Base-by-base conservation (phyloP, 2,797 vertebrate genomes). In the Sebastes glaucus region DNA sequence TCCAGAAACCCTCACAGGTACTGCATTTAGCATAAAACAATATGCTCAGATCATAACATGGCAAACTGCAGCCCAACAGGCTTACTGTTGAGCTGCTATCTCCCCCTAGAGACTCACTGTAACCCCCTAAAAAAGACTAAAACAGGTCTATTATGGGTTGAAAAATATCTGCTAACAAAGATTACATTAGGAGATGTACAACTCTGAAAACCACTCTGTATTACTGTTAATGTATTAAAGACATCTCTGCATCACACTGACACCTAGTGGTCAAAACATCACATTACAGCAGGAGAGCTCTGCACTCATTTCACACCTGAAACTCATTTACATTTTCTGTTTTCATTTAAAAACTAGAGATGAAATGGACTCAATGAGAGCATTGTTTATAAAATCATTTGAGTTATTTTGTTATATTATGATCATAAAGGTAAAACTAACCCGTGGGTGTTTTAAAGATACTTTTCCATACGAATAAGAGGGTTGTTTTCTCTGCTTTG, bases 251-350 rank as follows among this genome's bases (percentile, higher is more conserved):
- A 16, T 23, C 23, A 76, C 53, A 13, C 52, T 87, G 85, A 63
- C 90, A 80, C 0, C 92, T 87, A 20, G 81, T 86, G 89, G 62
- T 4, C 18, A 46, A 13, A 56, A 5, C 7, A 0, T 2, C n/a
- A 0, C 32, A 78, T 55, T 67, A 59, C 88, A 80, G 22, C 35
- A 35, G 4, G 1, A 57, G 18, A 18, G 33, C 27, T 2, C 1
- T 16, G 9, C 22, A 28, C 11, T 3, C 7, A 23, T 33, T n/a
- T 57, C 11, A 30, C 0, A 22, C 18, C 8, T 4, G 0, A 38
- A 3, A 0, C 18, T 55, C 2, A 35, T 35, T 35, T 55, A 23
- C 53, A 55, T 55, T 23, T 23, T 1, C 2, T 22, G n/a, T 11
- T 55, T 55, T 55, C 11, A 55, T 55, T 55, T 49, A 49, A 49